A percentile compares a stretch with the other conserved stretches of the same genome.
These are phyloP conservation scores for Callionymus lyra DNA, from an alignment of 2,113 vertebrate genomes.

Conservation along the genomic window DNA sequence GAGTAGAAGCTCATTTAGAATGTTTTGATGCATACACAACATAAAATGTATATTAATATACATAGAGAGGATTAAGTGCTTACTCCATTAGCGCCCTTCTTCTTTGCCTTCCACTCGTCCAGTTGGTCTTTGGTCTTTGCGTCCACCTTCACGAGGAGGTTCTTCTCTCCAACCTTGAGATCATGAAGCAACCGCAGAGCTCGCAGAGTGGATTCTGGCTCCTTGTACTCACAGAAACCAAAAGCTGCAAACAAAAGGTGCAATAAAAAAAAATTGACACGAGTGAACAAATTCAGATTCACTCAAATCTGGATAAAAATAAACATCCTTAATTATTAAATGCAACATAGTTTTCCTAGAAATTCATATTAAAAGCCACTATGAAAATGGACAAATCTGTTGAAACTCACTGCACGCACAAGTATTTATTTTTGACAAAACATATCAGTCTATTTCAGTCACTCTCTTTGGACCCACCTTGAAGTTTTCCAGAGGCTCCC, in stretches of 20 bases:
- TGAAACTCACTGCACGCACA: background rate
- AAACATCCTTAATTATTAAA: background rate
- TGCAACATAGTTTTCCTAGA: background rate
- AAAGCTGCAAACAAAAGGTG: slow-evolving; percentile 78
- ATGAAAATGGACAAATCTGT: background rate
- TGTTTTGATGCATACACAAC: no score
- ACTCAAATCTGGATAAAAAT: background rate
- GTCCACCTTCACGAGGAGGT: slow-evolving; percentile 95
- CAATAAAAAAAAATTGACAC: no score
- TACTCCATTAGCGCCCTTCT: slow-evolving; percentile 88
- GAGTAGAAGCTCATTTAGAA: background rate
- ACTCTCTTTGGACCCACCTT: slow-evolving; percentile 71
- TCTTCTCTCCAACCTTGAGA: slow-evolving; percentile 94
- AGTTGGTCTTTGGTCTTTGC: slow-evolving; percentile 97
- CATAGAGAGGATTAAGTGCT: slow-evolving; percentile 1
- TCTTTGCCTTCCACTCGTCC: slow-evolving; percentile 98
- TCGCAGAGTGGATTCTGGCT: slow-evolving; percentile 93
- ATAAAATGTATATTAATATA: no score
- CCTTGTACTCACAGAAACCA: slow-evolving; percentile 98
- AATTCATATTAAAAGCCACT: background rate
- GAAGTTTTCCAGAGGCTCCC: slow-evolving; percentile 97
- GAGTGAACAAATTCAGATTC: background rate
- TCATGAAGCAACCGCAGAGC: slow-evolving; percentile 89
- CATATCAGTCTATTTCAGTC: no score
- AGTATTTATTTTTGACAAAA: no score